These are phyloP conservation scores for Hippocampus kuda DNA, from an alignment of 2,797 vertebrate genomes.

Conservation along the genomic window DNA sequence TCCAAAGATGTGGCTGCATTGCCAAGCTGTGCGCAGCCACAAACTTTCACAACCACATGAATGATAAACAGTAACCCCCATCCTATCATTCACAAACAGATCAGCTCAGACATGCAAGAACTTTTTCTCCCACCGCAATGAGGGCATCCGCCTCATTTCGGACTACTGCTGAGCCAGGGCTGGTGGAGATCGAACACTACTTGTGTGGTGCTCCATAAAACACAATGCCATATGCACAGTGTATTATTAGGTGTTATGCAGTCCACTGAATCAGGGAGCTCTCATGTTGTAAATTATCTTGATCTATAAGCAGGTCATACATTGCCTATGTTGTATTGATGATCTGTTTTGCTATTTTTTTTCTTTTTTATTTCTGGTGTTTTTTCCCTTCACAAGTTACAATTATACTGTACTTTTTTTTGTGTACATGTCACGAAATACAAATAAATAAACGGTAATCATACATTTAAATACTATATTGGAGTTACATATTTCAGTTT, in stretches of 20 bases:
- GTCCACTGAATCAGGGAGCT: conserved; percentile 5
- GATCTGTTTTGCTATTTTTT: too few species aligned
- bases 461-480: not conserved
- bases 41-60: conserved; percentile 55
- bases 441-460: not conserved
- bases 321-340: too few species aligned
- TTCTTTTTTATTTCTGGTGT: too few species aligned
- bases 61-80: conserved; percentile 27
- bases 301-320: too few species aligned
- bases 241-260: conserved; percentile 6
- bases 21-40: conserved; percentile 61
- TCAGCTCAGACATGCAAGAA: conserved; percentile 58
- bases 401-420: too few species aligned
- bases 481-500: not conserved
- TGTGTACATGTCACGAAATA: too few species aligned
- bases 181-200: conserved; percentile 28
- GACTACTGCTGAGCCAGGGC: conserved; percentile 52
- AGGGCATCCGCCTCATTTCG: conserved; percentile 50
- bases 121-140: conserved; percentile 59
- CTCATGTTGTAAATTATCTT: too few species aligned
- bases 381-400: too few species aligned
- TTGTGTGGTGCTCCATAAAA: conserved; percentile 42
- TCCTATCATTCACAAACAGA: conserved; percentile 39
- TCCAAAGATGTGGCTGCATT: conserved; percentile 50
- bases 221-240: conserved; percentile 15